phyloP scores from a whole-genome alignment of 1,140 invertebrate genomes.

The Drosophila dunni region DNA sequence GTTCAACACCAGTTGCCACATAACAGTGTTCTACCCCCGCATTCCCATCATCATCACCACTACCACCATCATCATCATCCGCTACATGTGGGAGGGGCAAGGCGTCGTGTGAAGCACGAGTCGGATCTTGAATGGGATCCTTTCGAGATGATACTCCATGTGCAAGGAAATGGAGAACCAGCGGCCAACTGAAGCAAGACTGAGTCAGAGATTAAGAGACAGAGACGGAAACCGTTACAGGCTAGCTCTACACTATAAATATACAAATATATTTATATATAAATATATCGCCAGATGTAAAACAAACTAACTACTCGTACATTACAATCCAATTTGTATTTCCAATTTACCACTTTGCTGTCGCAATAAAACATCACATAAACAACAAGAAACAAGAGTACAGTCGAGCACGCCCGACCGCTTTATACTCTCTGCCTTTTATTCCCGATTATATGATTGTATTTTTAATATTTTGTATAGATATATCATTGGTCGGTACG shows the following conservation, averaged over 20 bases:
- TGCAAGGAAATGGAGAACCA: slow-evolving; percentile 71
- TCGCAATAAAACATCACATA: slow-evolving; percentile 56
- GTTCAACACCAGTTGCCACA: slow-evolving; percentile 63
- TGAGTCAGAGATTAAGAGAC: slow-evolving; percentile 36
- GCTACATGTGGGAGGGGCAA: slow-evolving; percentile 10
- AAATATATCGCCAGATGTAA: slow-evolving; percentile 65
- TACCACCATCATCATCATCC: slow-evolving; percentile 36
- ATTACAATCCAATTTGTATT: slow-evolving; percentile 56
- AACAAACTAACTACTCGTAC: slow-evolving; percentile 57
- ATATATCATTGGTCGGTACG: no score
- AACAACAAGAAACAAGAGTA: not conserved
- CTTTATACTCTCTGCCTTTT: no score
- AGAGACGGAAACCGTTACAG: slow-evolving; percentile 36
- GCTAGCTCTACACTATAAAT: slow-evolving; percentile 33
- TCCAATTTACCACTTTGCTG: slow-evolving; percentile 56
- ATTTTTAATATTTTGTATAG: no score
- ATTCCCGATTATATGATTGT: no score
- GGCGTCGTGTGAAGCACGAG: slow-evolving; percentile 71
- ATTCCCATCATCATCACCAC: slow-evolving; percentile 35
- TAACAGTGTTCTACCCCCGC: slow-evolving; percentile 49
- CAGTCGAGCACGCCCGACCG: no score
- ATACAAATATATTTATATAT: slow-evolving; percentile 15
- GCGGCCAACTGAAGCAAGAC: slow-evolving; percentile 74
- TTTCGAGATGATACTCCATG: slow-evolving; percentile 81
- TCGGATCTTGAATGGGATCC: slow-evolving; percentile 81